Base-by-base conservation (phyloP, 2,113 vertebrate genomes). In the Daubentonia madagascariensis region DNA sequence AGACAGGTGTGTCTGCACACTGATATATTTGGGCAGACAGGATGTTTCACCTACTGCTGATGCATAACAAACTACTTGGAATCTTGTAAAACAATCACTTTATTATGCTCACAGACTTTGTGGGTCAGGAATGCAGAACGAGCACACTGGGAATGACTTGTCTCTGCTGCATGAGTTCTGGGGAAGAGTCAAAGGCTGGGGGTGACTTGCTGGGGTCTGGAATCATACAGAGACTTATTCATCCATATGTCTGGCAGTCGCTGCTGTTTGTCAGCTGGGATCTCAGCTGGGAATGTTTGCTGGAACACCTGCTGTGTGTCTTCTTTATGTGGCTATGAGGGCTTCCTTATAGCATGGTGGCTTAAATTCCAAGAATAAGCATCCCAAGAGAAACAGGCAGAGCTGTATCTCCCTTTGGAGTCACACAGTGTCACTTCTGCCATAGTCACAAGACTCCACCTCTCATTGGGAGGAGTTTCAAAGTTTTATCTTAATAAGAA, bases 191-290 rank as follows among this genome's bases (percentile, higher is more conserved):
- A 11, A 61, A 85, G 35, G 37, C 83, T 45, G 14, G 16, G n/a
- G 9, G 28, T 32, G 84, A 67, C 16, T 6, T 68, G 65, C 57
- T 11, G 22, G 63, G 35, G 13, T 25, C 85, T 40, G 16, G 75
- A 63, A 25, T 37, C 11, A 2, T 43, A 76, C 35, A 35, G 8
- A 70, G 45, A 6, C 20, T 9, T 50, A 1, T 40, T 52, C 35
- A 32, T 10, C 20, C 9, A 0, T 16, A 0, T 3, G 6, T 67
- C 63, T 75, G 43, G 63, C 8, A 10, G 67, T 73, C 14, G 3
- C 37, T 13, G 17, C 14, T 9, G 37, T 30, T 52, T 76, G 12
- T 52, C 18, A 16, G 14, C 30, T 57, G 30, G 54, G 12, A 2
- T 30, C 28, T 92, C 37, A 40, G 57, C 50, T 52, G 78, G 1